phyloP scores from a whole-genome alignment of 2,113 vertebrate species.

The Sander lucioperca region DNA sequence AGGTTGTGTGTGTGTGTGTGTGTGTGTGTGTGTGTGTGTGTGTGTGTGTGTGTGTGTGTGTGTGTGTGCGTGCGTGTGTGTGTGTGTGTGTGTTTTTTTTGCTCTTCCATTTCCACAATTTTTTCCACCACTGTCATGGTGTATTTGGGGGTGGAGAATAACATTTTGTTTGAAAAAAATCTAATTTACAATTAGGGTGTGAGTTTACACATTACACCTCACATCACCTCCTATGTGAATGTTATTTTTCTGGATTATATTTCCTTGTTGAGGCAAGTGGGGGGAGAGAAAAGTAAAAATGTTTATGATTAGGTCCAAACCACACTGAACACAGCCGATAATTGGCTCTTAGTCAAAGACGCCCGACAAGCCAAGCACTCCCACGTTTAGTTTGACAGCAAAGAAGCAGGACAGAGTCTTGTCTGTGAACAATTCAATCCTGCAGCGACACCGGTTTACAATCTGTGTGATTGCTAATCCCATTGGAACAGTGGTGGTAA shows the following conservation, averaged over 20 bases:
- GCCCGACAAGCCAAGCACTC: constrained; percentile 39
- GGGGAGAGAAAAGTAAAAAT: constrained; percentile 13
- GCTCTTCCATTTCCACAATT: constrained; percentile 54
- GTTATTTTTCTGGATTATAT: constrained; percentile 44
- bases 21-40: constrained; percentile 12
- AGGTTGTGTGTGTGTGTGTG: constrained; percentile 15
- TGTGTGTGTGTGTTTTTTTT: constrained; percentile 23
- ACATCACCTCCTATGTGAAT: constrained; percentile 39
- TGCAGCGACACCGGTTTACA: constrained; percentile 58
- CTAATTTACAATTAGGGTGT: constrained; percentile 61
- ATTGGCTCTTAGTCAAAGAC: constrained; percentile 44
- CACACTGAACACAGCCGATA: constrained; percentile 18
- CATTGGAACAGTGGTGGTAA: constrained; percentile 53
- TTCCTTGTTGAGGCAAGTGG: constrained; percentile 31
- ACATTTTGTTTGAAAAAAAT: constrained; percentile 54
- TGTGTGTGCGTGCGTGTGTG: background rate
- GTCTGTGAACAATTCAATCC: constrained; percentile 58
- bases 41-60: constrained; percentile 3
- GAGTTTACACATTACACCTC: constrained; percentile 47
- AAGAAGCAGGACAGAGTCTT: constrained; percentile 3
- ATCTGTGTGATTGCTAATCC: constrained; percentile 73
- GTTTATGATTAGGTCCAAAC: constrained; percentile 45
- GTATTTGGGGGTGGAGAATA: constrained; percentile 49
- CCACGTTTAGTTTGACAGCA: constrained; percentile 17
- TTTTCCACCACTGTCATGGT: constrained; percentile 61